These are phyloP conservation scores for Hydractinia symbiolongicarpus DNA, from an alignment of 30 jellyfish, hydroid and myxozoan genomes.

Conservation along the genomic window DNA sequence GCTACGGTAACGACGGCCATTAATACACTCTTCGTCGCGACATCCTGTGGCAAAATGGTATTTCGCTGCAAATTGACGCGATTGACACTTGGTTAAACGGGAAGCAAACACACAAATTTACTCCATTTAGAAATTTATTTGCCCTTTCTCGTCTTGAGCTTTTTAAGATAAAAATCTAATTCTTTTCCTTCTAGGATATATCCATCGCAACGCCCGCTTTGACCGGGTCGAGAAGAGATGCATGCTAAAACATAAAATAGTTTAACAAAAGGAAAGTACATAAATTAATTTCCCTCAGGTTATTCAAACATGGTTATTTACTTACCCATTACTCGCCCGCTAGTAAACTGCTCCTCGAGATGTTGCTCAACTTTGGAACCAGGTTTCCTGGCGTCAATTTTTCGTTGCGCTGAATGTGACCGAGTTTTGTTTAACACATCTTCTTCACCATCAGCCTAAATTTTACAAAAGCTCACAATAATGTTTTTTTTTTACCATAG, in stretches of 20 bases:
- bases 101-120: no score
- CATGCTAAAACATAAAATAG: constrained; percentile 51
- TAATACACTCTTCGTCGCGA: no score
- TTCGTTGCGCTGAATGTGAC: constrained; percentile 63
- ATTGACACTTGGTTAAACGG: no score
- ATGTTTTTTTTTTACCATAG: no score
- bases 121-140: constrained; percentile 42
- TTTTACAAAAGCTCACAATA: background rate
- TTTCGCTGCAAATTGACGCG: no score
- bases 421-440: constrained; percentile 55
- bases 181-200: constrained; percentile 96
- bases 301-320: background rate
- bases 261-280: background rate
- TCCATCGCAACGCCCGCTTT: constrained; percentile 97
- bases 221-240: constrained; percentile 99
- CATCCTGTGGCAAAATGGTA: no score
- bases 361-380: constrained; percentile 65
- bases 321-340: constrained; percentile 77
- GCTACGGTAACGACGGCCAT: no score
- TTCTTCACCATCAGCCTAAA: constrained; percentile 72
- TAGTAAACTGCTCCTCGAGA: constrained; percentile 79
- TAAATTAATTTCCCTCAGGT: background rate
- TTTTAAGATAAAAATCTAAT: constrained; percentile 91
- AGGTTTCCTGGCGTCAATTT: constrained; percentile 58
- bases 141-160: constrained; percentile 88